Evolutionary conservation across 30 jellyfish, hydroid and myxozoan species (phyloP), one percentile per base, ranked within the genome.

Genomic region (Pelagia noctiluca): DNA sequence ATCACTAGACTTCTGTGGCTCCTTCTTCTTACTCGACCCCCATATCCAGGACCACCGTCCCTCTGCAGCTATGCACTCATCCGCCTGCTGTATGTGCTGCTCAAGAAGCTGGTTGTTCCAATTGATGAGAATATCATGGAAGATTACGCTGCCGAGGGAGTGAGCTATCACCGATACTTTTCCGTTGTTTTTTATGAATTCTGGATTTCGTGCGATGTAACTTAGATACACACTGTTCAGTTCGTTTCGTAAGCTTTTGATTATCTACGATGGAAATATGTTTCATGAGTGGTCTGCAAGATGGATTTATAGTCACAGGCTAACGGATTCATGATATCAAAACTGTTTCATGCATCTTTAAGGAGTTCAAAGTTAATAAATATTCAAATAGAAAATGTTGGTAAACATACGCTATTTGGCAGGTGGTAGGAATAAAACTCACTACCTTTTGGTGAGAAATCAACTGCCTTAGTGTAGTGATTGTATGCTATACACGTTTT

Each of bases 71-170:
- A 93, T 92, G 50, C 87, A 65, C 23, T 75, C 61, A 63, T 93
- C 98, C 1, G 97, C 98, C 25, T 71, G 91, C 78, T 86, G 83
- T 35, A 63, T 77, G 61, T 93, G 86, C 34, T 87, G 83, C 31
- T 87, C 89, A 31, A 93, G 70, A 69, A 93, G 60, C 63, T 86
- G 89, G 24, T 91, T 62, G 80, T 93, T 93, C 98, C 98, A 93
- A 23, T 75, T 63, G 18, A 85, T 86, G 64, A 93, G 80, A 12
- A 93, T 81, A 50, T 93, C 98, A 67, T 94, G 95, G 48, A 94
- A 68, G 35, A 94, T 88, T 34, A 94, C 99, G 71, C 99, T 94
- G 1, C 99, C 99, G 68, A 94, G 91, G 16, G 99, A 94, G 54
- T 94, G 99, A 0, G 99, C 95, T 22, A 94, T 84, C 29, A 94